A percentile compares a stretch with the other conserved stretches of the same genome.
Evolutionary conservation across 92 coral and sea anemone species (phyloP).

Genomic region (Siderastrea radians): DNA sequence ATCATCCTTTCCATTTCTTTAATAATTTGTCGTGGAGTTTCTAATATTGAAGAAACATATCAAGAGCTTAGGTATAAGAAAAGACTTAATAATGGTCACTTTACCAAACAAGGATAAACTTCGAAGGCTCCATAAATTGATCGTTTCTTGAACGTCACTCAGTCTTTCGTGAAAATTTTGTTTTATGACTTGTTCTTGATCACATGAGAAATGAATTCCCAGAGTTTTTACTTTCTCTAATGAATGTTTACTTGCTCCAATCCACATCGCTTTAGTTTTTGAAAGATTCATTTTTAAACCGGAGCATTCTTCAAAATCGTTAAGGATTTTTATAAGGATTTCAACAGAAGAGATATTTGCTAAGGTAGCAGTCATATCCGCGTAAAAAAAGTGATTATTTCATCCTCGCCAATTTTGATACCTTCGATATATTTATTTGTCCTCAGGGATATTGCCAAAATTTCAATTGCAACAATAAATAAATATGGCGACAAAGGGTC

Average conservation of each 20-base stretch:
- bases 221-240: conserved; percentile 49
- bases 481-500: not conserved
- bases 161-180: conserved; percentile 28
- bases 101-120: conserved; percentile 36
- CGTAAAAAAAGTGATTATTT: not conserved
- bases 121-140: conserved; percentile 14
- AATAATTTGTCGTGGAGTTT: conserved; percentile 25
- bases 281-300: conserved; percentile 45
- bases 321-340: conserved; percentile 10
- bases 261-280: conserved; percentile 37
- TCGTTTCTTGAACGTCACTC: conserved; percentile 18
- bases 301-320: conserved; percentile 34
- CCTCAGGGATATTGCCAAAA: not conserved
- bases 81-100: conserved; percentile 7
- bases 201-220: conserved; percentile 38
- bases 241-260: conserved; percentile 25
- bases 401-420: not conserved
- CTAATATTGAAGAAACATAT: conserved; percentile 4
- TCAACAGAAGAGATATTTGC: conserved; percentile 11
- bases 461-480: not conserved
- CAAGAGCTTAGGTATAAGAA: conserved; percentile 22
- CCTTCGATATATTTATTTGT: conserved; percentile 1
- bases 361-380: conserved; percentile 12
- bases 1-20: conserved; percentile 19
- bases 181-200: conserved; percentile 9